A percentile compares a stretch with the other conserved stretches of the same genome.
Conservation (phyloP, 2,113 vertebrate species). For the Chamaetylas fuelleborni region DNA sequence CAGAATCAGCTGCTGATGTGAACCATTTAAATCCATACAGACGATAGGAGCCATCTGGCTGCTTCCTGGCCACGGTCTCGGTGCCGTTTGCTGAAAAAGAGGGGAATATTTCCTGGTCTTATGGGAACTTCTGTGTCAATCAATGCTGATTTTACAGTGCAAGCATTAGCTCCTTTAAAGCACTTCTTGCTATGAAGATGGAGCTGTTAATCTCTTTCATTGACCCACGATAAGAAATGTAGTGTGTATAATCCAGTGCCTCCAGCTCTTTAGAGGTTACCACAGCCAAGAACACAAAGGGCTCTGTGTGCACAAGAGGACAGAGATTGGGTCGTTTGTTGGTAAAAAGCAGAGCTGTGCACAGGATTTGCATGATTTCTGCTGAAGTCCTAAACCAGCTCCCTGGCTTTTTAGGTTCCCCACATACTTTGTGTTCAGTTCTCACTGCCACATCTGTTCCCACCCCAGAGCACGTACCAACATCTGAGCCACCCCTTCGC, state of each 20-base stretch:
- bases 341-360: not conserved
- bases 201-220: not conserved
- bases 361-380: not conserved
- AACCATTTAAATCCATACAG: constrained; percentile 89
- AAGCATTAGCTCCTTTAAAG: not conserved
- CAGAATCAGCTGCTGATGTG: constrained; percentile 85
- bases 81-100: constrained; percentile 75
- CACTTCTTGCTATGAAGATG: not conserved
- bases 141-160: not conserved
- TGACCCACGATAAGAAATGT: not conserved
- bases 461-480: constrained; percentile 69
- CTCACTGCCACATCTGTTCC: not conserved
- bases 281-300: not conserved
- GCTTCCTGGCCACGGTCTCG: constrained; percentile 79
- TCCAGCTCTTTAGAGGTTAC: not conserved
- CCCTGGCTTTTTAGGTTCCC: not conserved
- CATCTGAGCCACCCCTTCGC: constrained; percentile 85
- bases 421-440: not conserved
- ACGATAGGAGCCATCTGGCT: constrained; percentile 76
- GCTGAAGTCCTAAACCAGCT: not conserved
- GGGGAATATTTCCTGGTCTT: not conserved
- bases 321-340: not conserved
- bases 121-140: not conserved
- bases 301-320: not conserved
- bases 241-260: not conserved